Conservation (phyloP, 2,888 invertebrate genomes). For the Villa cingulata region DNA sequence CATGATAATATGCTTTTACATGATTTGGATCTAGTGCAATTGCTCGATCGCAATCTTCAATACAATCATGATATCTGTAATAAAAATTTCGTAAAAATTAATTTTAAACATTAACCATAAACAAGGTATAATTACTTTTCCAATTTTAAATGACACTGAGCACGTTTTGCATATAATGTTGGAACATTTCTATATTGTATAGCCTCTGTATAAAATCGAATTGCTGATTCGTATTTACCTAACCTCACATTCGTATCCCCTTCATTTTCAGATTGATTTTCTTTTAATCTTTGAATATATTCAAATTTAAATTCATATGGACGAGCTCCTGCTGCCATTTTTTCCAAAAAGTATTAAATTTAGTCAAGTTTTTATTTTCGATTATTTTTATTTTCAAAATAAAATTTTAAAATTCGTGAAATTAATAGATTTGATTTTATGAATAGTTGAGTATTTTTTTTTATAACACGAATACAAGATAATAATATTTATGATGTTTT, state of each 20-base stretch:
- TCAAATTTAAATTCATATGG: no score
- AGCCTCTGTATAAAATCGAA: constrained; percentile 74
- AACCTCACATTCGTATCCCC: constrained; percentile 71
- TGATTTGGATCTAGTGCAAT: constrained; percentile 63
- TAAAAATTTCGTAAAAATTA: constrained; percentile 10
- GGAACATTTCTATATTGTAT: constrained; percentile 71
- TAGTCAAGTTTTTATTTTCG: no score
- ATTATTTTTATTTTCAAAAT: no score
- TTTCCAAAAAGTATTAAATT: no score
- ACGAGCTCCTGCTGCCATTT: no score
- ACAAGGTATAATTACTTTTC: constrained; percentile 44
- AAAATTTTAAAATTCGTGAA: no score
- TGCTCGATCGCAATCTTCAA: constrained; percentile 65
- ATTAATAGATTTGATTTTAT: no score
- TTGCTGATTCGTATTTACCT: constrained; percentile 73
- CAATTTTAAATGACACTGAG: constrained; percentile 70
- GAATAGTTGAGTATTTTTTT: no score
- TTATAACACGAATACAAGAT: no score
- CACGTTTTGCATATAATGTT: constrained; percentile 75
- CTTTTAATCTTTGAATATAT: no score
- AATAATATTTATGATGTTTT: no score
- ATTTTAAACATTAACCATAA: not conserved
- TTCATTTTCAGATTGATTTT: constrained; percentile 33
- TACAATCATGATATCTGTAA: constrained; percentile 24
- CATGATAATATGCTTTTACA: constrained; percentile 70